Evolutionary conservation across 1,140 invertebrate species (phyloP).

Genomic region (Neotoxoptera formosana): DNA sequence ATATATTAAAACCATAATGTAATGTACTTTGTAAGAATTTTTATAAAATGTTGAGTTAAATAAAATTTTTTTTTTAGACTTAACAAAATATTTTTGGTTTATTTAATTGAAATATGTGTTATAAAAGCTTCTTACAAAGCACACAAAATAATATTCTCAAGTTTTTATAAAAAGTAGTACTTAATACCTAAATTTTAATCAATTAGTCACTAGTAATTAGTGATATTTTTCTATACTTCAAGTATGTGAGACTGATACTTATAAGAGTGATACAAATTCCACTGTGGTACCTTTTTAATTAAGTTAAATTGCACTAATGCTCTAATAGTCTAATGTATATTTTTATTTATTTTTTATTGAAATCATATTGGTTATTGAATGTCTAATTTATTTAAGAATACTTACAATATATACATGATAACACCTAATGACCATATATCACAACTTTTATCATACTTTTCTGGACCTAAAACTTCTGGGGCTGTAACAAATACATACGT

Average conservation of each 20-base stretch:
- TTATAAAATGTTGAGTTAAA: background rate
- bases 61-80: no score
- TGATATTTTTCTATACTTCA: background rate
- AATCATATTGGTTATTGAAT: background rate
- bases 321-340: background rate
- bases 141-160: background rate
- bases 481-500: slow-evolving; percentile 68
- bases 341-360: background rate
- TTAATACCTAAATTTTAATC: background rate
- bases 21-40: background rate
- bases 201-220: no score
- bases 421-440: slow-evolving; percentile 98
- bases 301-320: background rate
- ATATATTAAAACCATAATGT: background rate
- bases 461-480: slow-evolving; percentile 94
- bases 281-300: background rate
- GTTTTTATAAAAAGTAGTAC: background rate
- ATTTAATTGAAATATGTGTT: no score
- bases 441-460: slow-evolving; percentile 98
- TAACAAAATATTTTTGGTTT: no score
- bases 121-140: background rate
- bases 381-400: slow-evolving; percentile 61
- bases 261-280: background rate
- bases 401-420: slow-evolving; percentile 97
- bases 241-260: background rate